phyloP scores from a whole-genome alignment of 1,140 invertebrate species.

The Whitmania pigra region DNA sequence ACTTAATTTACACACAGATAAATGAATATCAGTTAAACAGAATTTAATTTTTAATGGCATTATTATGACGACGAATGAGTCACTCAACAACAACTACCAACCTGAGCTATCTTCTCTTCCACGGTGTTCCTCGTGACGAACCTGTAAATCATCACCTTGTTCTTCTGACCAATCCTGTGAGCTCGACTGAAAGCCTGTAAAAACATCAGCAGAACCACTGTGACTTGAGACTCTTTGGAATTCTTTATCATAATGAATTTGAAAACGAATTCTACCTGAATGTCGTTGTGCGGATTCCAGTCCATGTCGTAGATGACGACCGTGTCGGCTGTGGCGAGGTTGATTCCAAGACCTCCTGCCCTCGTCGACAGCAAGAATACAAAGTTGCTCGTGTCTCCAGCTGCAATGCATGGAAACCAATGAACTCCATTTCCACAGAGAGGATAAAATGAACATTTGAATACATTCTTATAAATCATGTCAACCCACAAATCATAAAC shows the following conservation, averaged over 20 bases:
- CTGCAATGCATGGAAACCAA: slow-evolving; percentile 32
- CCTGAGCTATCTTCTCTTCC: slow-evolving; percentile 85
- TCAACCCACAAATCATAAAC: slow-evolving; percentile 31
- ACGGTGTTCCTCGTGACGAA: slow-evolving; percentile 94
- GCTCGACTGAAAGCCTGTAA: slow-evolving; percentile 75
- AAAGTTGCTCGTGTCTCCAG: slow-evolving; percentile 72
- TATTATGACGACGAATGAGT: too few relatives aligned
- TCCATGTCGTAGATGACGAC: slow-evolving; percentile 97
- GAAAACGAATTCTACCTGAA: slow-evolving; percentile 51
- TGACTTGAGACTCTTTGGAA: too few relatives aligned
- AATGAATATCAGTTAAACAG: too few relatives aligned
- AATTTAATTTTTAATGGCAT: too few relatives aligned
- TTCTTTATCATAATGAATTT: too few relatives aligned
- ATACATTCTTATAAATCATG: too few relatives aligned
- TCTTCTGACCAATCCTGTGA: slow-evolving; percentile 91
- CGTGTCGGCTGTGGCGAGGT: slow-evolving; percentile 90
- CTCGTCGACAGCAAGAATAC: slow-evolving; percentile 87
- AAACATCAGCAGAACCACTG: neutral
- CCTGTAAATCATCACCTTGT: slow-evolving; percentile 95
- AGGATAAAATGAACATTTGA: neutral
- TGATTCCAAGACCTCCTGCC: slow-evolving; percentile 90
- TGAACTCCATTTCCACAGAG: neutral
- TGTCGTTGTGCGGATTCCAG: slow-evolving; percentile 98
- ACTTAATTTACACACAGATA: too few relatives aligned
- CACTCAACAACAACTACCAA: slow-evolving; percentile 35